Percentiles rank a stretch among this genome's conserved stretches.
Evolutionary conservation across 1,140 invertebrate species (phyloP).

Genomic region (Wasmannia auropunctata): DNA sequence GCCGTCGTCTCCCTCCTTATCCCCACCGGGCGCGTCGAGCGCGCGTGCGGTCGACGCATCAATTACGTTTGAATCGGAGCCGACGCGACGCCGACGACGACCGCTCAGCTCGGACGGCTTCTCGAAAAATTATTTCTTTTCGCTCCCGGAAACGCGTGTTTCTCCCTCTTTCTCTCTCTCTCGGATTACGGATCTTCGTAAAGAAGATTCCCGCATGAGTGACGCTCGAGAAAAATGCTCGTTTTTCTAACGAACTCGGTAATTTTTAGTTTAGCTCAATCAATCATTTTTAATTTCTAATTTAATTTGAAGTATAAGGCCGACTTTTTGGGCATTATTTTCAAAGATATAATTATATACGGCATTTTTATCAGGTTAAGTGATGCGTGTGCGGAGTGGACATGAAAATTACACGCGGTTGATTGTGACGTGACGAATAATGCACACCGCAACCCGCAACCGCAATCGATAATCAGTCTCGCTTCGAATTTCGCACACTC

Average conservation of each 20-base stretch:
- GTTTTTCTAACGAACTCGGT: too few relatives aligned
- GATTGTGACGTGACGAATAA: neutral
- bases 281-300: too few relatives aligned
- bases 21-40: constrained; percentile 10
- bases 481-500: neutral
- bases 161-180: neutral
- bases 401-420: neutral
- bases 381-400: too few relatives aligned
- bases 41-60: constrained; percentile 66
- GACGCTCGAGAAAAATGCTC: too few relatives aligned
- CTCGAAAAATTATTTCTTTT: neutral
- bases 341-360: neutral
- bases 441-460: neutral
- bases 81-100: constrained; percentile 2
- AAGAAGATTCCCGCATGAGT: neutral
- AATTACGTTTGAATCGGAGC: constrained; percentile 64
- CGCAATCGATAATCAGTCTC: neutral
- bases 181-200: neutral
- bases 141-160: too few relatives aligned
- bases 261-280: too few relatives aligned
- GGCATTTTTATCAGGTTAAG: neutral
- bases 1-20: neutral
- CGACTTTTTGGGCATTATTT: too few relatives aligned
- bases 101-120: too few relatives aligned
- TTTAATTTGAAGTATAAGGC: too few relatives aligned